Base-by-base conservation (phyloP, 1,140 invertebrate genomes). In the Diuraphis noxia region DNA sequence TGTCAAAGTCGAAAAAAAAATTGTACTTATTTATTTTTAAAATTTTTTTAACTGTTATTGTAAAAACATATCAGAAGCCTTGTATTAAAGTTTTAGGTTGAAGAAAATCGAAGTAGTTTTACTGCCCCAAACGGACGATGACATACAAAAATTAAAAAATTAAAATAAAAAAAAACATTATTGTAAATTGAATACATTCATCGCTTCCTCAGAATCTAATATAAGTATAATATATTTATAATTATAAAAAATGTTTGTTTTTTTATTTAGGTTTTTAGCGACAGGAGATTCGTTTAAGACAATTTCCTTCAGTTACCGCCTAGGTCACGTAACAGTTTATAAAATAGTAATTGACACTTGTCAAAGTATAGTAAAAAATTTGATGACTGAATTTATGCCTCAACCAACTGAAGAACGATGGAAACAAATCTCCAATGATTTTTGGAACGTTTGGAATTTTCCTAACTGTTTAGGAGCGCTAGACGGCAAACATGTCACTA, bases 401-500 rank as follows among this genome's bases (percentile, higher is more conserved):
- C 40, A 46, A 82, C 40, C 79, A 46, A 82, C 90, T 34, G 49
- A 49, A 90, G 63, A 90, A 90, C 38, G 56, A 41, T 90, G 38
- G 30, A 41, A 43, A 90, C 52, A 77, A 95, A 95, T 92, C 86
- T 93, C 8, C 93, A 92, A 92, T 95, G 94, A 93, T 63, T 94
- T 93, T 93, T 41, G 92, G 49, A 92, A 92, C 10, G 91, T 46
- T 85, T 92, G 82, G 49, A 63, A 91, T 25, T 94, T 94, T 91
- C 94, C 93, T 91, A 56, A 56, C 25, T 56, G 52, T 56, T 8
- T 56, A 30, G 52, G 52, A 56, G 52, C 52, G 52, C 52, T 95
- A 10, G 94, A 94, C 92, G 94, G 94, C 9, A 94, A 94, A 84
- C 94, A 95, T 86, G 88, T 94, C n/a, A 46, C 89, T 36, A 94